Conservation (phyloP, 2,888 invertebrate species). For the Metacarcinus magister region DNA sequence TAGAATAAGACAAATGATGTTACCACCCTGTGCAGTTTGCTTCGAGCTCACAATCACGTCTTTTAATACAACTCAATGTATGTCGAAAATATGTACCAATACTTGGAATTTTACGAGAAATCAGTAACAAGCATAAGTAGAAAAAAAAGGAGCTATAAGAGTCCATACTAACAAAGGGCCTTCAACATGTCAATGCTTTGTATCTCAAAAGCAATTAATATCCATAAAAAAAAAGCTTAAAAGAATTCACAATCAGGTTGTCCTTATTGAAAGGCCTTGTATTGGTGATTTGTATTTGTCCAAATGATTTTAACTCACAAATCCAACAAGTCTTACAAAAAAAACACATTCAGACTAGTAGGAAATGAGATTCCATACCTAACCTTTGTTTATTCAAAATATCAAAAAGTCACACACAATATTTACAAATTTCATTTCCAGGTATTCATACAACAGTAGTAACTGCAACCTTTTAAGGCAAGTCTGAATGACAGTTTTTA, state of each 20-base stretch:
- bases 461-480: neutral
- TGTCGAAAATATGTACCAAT: neutral
- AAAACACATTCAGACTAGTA: neutral
- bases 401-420: neutral
- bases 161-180: neutral
- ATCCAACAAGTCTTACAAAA: neutral
- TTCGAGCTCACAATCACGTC: neutral
- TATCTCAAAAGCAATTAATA: neutral
- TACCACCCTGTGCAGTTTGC: constrained; percentile 58
- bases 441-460: neutral
- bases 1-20: constrained; percentile 72
- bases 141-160: neutral
- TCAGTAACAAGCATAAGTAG: neutral
- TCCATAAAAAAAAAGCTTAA: neutral
- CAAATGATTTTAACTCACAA: neutral
- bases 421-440: neutral
- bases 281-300: constrained; percentile 1
- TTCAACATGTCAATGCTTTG: neutral
- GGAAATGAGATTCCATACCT: neutral
- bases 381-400: neutral
- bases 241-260: neutral
- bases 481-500: neutral
- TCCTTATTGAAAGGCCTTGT: neutral
- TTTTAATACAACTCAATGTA: neutral
- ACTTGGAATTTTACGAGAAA: neutral